These are phyloP conservation scores for Phalangium opilio DNA, from an alignment of 2,888 invertebrate species.

Conservation along the genomic window DNA sequence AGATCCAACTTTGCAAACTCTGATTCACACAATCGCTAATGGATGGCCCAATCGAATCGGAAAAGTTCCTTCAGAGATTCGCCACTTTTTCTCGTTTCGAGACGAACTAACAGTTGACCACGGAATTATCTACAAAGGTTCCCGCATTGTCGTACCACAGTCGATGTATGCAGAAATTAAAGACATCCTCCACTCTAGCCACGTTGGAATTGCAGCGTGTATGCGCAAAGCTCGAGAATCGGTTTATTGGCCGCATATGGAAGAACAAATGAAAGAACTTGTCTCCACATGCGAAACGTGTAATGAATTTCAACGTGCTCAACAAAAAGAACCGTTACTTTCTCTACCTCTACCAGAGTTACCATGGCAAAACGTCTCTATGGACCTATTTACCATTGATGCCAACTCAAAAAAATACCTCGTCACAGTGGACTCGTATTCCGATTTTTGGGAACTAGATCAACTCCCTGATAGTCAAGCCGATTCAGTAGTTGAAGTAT, in stretches of 20 bases:
- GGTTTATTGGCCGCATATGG: conserved; percentile 4
- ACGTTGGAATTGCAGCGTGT: conserved; percentile 5
- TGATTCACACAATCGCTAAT: not conserved
- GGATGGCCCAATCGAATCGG: conserved; percentile 5
- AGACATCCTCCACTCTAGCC: not conserved
- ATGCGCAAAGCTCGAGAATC: conserved; percentile 4
- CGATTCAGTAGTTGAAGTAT: conserved; percentile 1
- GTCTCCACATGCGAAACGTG: conserved; percentile 1
- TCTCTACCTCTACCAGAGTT: conserved; percentile 1
- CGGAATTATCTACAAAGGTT: conserved; percentile 4
- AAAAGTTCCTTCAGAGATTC: not conserved
- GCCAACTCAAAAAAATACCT: not conserved
- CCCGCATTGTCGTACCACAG: not conserved
- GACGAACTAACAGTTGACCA: conserved; percentile 2
- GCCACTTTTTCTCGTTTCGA: not conserved
- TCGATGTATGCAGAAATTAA: conserved; percentile 1
- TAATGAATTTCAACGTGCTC: conserved; percentile 1
- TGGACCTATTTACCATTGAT: conserved; percentile 2
- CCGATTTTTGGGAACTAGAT: conserved; percentile 3
- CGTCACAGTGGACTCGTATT: conserved; percentile 3
- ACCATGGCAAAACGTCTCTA: conserved; percentile 4
- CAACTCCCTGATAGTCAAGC: not conserved
- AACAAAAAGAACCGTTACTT: conserved; percentile 2
- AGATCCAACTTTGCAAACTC: conserved; percentile 3
- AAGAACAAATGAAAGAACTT: not conserved